phyloP scores from a whole-genome alignment of 1,140 invertebrate species.

The Chironomus striatipennis region DNA sequence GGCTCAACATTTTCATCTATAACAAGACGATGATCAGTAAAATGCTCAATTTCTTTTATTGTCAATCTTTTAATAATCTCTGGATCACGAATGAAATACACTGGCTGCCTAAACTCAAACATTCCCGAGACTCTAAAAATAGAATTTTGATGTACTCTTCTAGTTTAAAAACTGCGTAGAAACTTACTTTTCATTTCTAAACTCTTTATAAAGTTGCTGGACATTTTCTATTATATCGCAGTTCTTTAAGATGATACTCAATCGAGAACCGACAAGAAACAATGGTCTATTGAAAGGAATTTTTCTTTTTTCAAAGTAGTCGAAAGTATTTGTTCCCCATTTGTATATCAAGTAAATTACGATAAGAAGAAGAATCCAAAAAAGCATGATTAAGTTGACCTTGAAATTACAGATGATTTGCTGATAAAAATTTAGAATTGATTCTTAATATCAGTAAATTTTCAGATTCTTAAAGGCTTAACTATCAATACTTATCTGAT shows the following conservation, averaged over 20 bases:
- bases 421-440: not conserved
- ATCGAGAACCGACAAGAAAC: not conserved
- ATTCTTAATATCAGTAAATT: not conserved
- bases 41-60: constrained; percentile 36
- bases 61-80: constrained; percentile 36
- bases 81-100: constrained; percentile 30
- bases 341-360: not conserved
- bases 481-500: not conserved
- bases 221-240: not conserved
- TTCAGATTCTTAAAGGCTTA: not conserved
- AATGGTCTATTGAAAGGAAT: not conserved
- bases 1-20: constrained; percentile 31
- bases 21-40: constrained; percentile 38
- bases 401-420: not conserved
- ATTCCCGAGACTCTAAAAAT: not conserved
- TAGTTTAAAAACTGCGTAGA: not conserved
- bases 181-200: constrained; percentile 24
- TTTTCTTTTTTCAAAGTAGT: not conserved
- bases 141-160: not conserved
- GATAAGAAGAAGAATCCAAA: not conserved
- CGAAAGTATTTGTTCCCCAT: not conserved
- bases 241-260: not conserved
- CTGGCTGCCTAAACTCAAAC: not conserved
- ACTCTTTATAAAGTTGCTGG: not conserved
- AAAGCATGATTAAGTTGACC: not conserved